Percentiles rank a stretch among this genome's conserved stretches.
Evolutionary conservation across 2,888 invertebrate species (phyloP).

Genomic region (Phorcus lineatus): DNA sequence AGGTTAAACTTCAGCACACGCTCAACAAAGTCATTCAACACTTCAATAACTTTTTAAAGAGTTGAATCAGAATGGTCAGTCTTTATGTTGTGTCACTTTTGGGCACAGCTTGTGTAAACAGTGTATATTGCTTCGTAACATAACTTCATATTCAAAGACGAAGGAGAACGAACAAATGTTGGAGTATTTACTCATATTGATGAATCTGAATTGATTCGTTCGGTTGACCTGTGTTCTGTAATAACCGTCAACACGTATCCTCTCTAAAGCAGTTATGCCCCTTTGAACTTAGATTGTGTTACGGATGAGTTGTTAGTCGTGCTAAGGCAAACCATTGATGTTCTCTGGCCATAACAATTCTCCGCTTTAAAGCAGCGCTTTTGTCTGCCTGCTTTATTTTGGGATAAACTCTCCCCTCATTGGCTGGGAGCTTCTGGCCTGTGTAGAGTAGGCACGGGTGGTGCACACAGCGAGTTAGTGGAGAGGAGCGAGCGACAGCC

Average conservation of each 20-base stretch:
- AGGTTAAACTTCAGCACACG: too few relatives aligned
- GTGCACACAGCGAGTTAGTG: neutral
- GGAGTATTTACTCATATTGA: neutral
- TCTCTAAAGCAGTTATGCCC: neutral
- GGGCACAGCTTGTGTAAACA: neutral
- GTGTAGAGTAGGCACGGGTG: neutral
- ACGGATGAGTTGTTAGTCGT: neutral
- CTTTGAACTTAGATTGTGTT: neutral
- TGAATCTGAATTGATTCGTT: neutral
- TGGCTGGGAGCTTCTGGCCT: neutral
- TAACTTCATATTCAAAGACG: neutral
- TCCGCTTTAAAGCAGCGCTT: neutral
- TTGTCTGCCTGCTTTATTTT: conserved; percentile 13
- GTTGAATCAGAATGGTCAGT: too few relatives aligned
- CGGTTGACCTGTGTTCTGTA: neutral
- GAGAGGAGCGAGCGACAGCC: conserved; percentile 5
- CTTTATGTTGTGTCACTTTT: neutral
- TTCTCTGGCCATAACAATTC: neutral
- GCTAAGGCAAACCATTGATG: neutral
- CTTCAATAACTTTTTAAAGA: too few relatives aligned
- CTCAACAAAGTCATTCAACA: too few relatives aligned
- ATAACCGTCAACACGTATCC: neutral
- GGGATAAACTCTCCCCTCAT: neutral
- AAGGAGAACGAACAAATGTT: neutral
- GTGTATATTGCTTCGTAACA: neutral